Percentiles rank a stretch among this genome's conserved stretches.
Conservation (phyloP, 2,888 invertebrate genomes). For the Nipponacmea schrenckii region DNA sequence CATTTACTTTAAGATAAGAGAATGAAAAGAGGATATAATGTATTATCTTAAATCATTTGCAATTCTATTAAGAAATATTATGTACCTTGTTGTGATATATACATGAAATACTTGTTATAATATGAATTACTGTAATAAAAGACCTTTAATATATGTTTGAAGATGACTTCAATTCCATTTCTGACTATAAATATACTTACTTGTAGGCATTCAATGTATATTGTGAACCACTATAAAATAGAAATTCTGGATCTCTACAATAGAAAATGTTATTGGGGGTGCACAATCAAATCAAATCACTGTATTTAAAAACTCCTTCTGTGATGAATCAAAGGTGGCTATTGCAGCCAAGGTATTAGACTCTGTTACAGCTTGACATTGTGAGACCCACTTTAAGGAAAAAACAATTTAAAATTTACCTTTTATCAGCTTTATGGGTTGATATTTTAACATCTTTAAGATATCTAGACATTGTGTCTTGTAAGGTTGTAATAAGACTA, state of each 20-base stretch:
- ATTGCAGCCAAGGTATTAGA: background rate
- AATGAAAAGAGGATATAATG: too few species aligned
- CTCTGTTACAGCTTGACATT: too few species aligned
- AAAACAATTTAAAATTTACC: slow-evolving; percentile 41
- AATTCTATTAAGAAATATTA: too few species aligned
- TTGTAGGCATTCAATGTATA: slow-evolving; percentile 87
- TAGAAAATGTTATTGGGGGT: slow-evolving; percentile 16
- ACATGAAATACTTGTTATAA: too few species aligned
- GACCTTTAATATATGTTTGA: too few species aligned
- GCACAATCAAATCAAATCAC: too few species aligned
- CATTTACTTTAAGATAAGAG: too few species aligned
- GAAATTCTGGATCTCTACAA: slow-evolving; percentile 87
- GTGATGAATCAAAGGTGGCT: background rate
- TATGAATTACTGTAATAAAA: too few species aligned
- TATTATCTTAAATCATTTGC: too few species aligned
- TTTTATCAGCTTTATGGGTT: slow-evolving; percentile 63
- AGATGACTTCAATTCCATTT: too few species aligned
- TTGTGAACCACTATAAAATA: slow-evolving; percentile 85
- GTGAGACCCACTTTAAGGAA: too few species aligned
- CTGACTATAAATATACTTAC: slow-evolving; percentile 70
- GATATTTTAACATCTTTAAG: slow-evolving; percentile 79
- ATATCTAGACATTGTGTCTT: slow-evolving; percentile 72
- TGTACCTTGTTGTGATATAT: too few species aligned
- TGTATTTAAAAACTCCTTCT: background rate
- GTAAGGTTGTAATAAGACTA: slow-evolving; percentile 61